phyloP scores from a whole-genome alignment of 2,113 vertebrate genomes.

The Helogale parvula region DNA sequence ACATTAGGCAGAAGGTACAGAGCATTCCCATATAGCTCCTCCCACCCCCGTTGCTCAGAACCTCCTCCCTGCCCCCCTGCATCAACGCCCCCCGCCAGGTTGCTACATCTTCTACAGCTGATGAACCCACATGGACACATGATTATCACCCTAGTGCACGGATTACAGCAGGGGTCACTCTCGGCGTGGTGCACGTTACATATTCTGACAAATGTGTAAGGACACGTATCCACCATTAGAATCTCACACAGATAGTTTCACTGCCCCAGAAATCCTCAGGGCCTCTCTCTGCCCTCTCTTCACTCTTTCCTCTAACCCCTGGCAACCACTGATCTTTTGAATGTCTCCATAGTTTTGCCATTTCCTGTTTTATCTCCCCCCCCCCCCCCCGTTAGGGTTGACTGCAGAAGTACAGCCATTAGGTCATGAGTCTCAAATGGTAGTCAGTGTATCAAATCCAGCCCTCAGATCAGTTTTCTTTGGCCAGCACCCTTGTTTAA shows the following conservation, averaged over 20 bases:
- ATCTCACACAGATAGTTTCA: neutral
- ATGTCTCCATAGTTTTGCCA: neutral
- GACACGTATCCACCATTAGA: fast-evolving
- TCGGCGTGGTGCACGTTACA: fast-evolving
- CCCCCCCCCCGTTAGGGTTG: neutral
- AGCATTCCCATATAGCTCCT: neutral
- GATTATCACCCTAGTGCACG: neutral
- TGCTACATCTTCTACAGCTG: fast-evolving
- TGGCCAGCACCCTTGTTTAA: neutral
- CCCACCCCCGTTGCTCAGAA: fast-evolving
- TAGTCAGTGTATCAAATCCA: neutral
- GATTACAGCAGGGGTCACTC: neutral
- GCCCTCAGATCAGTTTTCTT: neutral
- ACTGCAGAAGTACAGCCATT: neutral
- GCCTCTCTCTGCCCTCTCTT: neutral
- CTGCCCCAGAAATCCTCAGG: neutral
- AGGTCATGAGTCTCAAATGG: neutral
- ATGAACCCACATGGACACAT: neutral
- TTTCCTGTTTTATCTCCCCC: neutral
- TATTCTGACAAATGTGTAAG: neutral
- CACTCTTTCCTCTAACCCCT: neutral
- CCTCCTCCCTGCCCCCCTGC: no score
- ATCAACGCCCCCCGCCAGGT: neutral
- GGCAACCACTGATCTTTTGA: neutral
- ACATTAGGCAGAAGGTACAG: neutral